phyloP scores from a whole-genome alignment of 2,888 invertebrate species.

The Sphaerophoria rueppellii region DNA sequence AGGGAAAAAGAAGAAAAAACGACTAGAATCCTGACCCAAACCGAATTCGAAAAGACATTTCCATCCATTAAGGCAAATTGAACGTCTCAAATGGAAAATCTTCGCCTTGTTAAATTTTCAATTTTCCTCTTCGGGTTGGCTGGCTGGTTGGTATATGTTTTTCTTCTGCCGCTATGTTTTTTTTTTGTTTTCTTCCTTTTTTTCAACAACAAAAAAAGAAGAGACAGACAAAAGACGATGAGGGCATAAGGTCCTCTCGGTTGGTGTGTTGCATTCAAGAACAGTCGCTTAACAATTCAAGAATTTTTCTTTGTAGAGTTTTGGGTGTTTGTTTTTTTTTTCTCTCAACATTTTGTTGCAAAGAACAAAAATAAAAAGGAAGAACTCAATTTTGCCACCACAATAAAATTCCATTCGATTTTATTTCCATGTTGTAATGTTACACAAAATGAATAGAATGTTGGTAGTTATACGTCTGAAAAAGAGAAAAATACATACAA shows the following conservation, averaged over 20 bases:
- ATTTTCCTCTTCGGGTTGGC: conserved; percentile 57
- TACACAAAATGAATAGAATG: conserved; percentile 42
- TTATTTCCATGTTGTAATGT: conserved; percentile 71
- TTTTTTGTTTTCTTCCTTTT: not conserved
- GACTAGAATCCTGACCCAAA: conserved; percentile 70
- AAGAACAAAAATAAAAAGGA: conserved; percentile 32
- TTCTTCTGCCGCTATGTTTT: conserved; percentile 13
- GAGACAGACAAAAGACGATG: conserved; percentile 15
- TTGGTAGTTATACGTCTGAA: not conserved
- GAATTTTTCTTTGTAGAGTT: conserved; percentile 10
- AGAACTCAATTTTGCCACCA: conserved; percentile 70
- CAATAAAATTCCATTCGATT: conserved; percentile 74
- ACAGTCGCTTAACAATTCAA: conserved; percentile 46
- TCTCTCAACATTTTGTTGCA: not conserved
- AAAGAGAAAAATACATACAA: conserved; percentile 41
- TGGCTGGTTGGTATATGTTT: conserved; percentile 12
- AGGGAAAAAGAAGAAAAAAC: not conserved
- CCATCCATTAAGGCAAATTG: conserved; percentile 75
- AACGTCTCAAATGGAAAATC: conserved; percentile 74
- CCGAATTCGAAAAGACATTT: conserved; percentile 74
- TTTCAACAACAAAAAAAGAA: not conserved
- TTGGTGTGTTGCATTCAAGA: conserved; percentile 37
- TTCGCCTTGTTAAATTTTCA: conserved; percentile 75
- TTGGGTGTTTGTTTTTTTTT: not conserved
- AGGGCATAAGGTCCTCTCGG: conserved; percentile 21